Conservation (phyloP, 2,797 vertebrate genomes). For the Iguana delicatissima region DNA sequence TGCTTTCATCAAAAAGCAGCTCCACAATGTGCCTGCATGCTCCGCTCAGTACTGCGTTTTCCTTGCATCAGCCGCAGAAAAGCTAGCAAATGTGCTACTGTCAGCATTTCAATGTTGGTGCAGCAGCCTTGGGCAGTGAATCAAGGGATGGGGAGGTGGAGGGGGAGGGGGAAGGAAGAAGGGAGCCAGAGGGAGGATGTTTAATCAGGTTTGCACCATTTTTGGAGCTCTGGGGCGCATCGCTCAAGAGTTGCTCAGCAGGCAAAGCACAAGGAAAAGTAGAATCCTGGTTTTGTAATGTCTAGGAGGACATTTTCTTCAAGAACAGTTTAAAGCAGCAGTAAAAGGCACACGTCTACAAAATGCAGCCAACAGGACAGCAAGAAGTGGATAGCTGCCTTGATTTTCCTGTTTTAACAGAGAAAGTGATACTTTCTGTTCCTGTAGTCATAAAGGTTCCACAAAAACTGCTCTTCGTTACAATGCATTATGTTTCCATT, state of each 20-base stretch:
- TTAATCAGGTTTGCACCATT: constrained; percentile 37
- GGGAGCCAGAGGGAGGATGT: neutral
- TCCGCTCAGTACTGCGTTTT: neutral
- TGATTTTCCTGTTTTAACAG: no score
- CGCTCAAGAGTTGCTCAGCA: neutral
- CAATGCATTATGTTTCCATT: neutral
- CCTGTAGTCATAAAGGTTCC: no score
- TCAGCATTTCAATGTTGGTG: constrained; percentile 30
- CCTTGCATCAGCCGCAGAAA: constrained; percentile 7
- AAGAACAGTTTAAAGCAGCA: neutral
- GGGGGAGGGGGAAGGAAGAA: no score
- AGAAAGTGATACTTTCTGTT: no score
- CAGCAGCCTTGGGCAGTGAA: constrained; percentile 35
- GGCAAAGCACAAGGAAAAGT: neutral
- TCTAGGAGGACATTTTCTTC: neutral
- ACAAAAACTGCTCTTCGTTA: no score
- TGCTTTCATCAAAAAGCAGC: neutral
- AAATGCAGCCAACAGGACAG: no score
- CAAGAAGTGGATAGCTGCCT: no score
- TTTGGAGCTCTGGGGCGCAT: neutral
- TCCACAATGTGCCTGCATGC: neutral
- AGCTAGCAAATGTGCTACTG: constrained; percentile 19
- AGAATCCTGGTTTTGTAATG: neutral
- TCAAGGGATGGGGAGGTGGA: constrained; percentile 5
- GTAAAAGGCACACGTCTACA: neutral